Evolutionary conservation across 2,113 vertebrate species (phyloP).

Genomic region (Mesembrinibis cayennensis): DNA sequence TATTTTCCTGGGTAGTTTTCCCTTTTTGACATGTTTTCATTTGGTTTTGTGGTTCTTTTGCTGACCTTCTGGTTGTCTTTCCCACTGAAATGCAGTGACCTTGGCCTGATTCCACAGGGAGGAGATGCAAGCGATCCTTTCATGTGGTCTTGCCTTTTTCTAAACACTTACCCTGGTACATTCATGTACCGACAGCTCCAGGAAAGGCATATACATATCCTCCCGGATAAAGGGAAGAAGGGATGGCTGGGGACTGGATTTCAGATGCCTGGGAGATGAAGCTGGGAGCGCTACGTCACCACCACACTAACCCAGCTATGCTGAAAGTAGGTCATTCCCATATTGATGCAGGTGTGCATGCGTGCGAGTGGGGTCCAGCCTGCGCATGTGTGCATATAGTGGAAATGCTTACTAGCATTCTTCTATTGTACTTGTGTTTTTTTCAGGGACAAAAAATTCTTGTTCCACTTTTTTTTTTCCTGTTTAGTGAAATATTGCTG

Average conservation of each 20-base stretch:
- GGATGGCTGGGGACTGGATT: neutral
- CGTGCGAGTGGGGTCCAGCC: neutral
- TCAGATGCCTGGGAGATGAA: neutral
- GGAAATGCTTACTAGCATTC: constrained; percentile 11
- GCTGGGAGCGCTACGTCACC: neutral
- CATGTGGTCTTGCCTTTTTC: constrained; percentile 40
- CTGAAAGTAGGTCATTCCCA: neutral
- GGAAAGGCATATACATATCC: neutral
- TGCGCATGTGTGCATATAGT: neutral
- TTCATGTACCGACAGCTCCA: neutral
- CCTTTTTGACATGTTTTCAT: constrained; percentile 49
- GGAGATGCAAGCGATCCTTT: neutral
- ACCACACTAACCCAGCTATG: neutral
- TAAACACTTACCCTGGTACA: neutral
- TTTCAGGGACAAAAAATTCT: neutral
- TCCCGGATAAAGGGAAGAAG: neutral
- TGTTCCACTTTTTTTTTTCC: neutral
- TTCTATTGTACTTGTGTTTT: constrained; percentile 2
- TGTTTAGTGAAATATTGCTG: neutral
- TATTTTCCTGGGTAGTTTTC: constrained; percentile 55
- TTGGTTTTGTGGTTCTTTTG: constrained; percentile 54
- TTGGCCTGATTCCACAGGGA: neutral
- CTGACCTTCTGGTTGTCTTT: constrained; percentile 50
- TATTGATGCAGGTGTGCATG: constrained; percentile 34
- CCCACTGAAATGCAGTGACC: constrained; percentile 42